These are phyloP conservation scores for Tachypleus tridentatus DNA, from an alignment of 1,140 invertebrate genomes.

Conservation along the genomic window DNA sequence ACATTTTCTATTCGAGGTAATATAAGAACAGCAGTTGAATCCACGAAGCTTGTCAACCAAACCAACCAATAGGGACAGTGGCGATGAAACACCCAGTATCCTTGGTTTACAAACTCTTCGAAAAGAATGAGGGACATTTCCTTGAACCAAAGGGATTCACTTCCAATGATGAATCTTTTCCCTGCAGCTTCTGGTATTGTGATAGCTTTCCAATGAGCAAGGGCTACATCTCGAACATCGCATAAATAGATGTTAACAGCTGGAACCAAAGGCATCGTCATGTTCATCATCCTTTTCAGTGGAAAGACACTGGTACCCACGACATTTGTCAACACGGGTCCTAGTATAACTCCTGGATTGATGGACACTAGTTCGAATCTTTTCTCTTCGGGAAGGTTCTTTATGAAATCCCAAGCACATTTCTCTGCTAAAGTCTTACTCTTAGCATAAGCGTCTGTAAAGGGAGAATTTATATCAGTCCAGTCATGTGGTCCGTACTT, in stretches of 20 bases:
- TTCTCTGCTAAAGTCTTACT: slow-evolving; percentile 44
- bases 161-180: slow-evolving; percentile 34
- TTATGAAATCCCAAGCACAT: slow-evolving; percentile 45
- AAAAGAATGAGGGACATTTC: slow-evolving; percentile 35
- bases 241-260: slow-evolving; percentile 38
- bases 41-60: slow-evolving; percentile 37
- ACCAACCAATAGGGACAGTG: slow-evolving; percentile 38
- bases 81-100: slow-evolving; percentile 38
- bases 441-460: slow-evolving; percentile 36
- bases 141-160: slow-evolving; percentile 36
- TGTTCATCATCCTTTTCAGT: slow-evolving; percentile 14
- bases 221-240: slow-evolving; percentile 46
- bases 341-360: slow-evolving; percentile 44
- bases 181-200: slow-evolving; percentile 38
- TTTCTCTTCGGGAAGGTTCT: slow-evolving; percentile 35
- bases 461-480: slow-evolving; percentile 33
- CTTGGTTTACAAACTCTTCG: slow-evolving; percentile 33
- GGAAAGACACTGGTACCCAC: slow-evolving; percentile 35
- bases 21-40: slow-evolving; percentile 35
- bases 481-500: slow-evolving; percentile 42
- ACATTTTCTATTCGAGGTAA: slow-evolving; percentile 36
- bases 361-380: slow-evolving; percentile 42
- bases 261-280: slow-evolving; percentile 37
- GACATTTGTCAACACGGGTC: slow-evolving; percentile 38
- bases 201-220: slow-evolving; percentile 43